These are phyloP conservation scores for Tenthredo amoena DNA, from an alignment of 2,888 invertebrate genomes.

Conservation along the genomic window DNA sequence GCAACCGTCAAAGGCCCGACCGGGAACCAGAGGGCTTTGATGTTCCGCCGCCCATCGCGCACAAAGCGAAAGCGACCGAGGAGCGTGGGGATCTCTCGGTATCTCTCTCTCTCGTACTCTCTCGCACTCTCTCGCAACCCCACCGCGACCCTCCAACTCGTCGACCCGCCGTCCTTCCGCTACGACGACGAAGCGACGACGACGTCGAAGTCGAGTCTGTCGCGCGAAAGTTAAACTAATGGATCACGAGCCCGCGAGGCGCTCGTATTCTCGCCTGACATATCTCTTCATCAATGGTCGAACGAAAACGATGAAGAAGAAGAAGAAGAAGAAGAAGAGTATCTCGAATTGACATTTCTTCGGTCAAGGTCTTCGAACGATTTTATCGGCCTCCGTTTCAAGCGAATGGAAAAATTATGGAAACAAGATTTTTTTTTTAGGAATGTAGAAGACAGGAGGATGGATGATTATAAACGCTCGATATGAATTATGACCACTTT, in stretches of 20 bases:
- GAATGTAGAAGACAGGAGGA: neutral
- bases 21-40: conserved; percentile 77
- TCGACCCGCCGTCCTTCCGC: conserved; percentile 9
- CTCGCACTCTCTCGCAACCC: conserved; percentile 53
- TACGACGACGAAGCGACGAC: conserved; percentile 11
- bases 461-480: neutral
- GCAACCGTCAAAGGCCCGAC: conserved; percentile 77
- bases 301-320: neutral
- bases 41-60: conserved; percentile 77
- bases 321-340: neutral
- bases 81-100: conserved; percentile 61
- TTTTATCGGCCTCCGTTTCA: too few species aligned
- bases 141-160: conserved; percentile 37
- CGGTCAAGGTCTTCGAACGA: neutral
- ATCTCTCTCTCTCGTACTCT: conserved; percentile 51
- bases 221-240: conserved; percentile 1
- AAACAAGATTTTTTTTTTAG: neutral
- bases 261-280: neutral
- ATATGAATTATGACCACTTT: neutral
- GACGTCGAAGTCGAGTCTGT: neutral
- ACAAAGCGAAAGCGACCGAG: conserved; percentile 75
- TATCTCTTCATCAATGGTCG: neutral
- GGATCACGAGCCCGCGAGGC: neutral
- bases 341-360: neutral
- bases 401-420: neutral